These are phyloP conservation scores for Scatophagus argus DNA, from an alignment of 2,113 vertebrate genomes.

Conservation along the genomic window DNA sequence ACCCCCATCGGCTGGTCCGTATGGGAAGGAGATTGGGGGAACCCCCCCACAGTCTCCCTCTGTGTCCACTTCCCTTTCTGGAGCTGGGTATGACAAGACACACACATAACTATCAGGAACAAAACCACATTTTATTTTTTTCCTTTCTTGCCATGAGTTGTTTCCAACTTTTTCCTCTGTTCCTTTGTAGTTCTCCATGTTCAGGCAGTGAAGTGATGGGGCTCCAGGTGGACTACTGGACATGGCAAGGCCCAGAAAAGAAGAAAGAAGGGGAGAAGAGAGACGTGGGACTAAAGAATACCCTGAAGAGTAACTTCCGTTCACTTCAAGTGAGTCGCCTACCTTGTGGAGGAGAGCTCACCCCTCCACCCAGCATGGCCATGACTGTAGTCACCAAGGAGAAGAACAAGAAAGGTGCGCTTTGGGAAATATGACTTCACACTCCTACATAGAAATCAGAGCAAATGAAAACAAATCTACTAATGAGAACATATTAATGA, in stretches of 20 bases:
- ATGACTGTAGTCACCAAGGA: slow-evolving; percentile 97
- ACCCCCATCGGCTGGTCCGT: slow-evolving; percentile 76
- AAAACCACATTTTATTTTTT: not conserved
- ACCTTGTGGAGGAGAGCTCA: slow-evolving; percentile 87
- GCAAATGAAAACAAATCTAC: too few species aligned
- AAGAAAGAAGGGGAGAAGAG: slow-evolving; percentile 87
- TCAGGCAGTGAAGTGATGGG: slow-evolving; percentile 93
- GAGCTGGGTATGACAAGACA: slow-evolving; percentile 77
- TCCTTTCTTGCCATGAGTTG: not conserved
- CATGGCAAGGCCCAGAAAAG: slow-evolving; percentile 87
- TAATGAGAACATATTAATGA: too few species aligned
- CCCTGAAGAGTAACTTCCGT: slow-evolving; percentile 94
- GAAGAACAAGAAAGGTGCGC: slow-evolving; percentile 88
- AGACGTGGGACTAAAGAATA: slow-evolving; percentile 89
- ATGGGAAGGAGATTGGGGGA: slow-evolving; percentile 88
- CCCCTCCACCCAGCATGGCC: slow-evolving; percentile 90
- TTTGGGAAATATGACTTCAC: not conserved
- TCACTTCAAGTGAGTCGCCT: slow-evolving; percentile 93
- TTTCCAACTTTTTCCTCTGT: not conserved
- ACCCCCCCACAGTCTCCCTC: slow-evolving; percentile 92
- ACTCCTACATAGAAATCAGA: too few species aligned
- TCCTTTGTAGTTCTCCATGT: slow-evolving; percentile 74
- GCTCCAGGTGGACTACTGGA: slow-evolving; percentile 96
- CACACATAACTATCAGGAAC: not conserved
- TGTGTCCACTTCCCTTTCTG: slow-evolving; percentile 89